Conservation (phyloP, 2,888 invertebrate species). For the Hirudinaria manillensis region DNA sequence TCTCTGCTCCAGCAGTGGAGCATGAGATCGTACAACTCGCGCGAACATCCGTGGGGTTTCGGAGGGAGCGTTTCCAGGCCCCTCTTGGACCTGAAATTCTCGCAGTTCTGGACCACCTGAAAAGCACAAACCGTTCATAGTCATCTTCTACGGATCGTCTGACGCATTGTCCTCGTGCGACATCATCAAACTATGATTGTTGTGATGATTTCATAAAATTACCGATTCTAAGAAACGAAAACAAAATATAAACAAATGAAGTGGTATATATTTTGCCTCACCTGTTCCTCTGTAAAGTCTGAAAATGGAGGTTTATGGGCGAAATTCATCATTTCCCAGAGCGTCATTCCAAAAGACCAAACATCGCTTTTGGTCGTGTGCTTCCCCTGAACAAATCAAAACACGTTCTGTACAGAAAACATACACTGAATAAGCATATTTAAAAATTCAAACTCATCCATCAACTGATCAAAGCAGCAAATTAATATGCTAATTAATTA, state of each 20-base stretch:
- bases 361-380: constrained; percentile 81
- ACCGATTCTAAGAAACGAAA: background rate
- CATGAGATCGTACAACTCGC: constrained; percentile 84
- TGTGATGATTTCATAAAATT: background rate
- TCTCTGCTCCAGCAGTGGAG: constrained; percentile 82
- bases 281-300: constrained; percentile 64
- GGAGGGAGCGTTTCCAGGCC: constrained; percentile 58
- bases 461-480: no score
- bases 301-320: constrained; percentile 73
- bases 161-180: no score
- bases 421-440: background rate
- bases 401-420: background rate
- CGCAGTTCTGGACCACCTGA: constrained; percentile 74
- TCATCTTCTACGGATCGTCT: no score
- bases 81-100: constrained; percentile 66
- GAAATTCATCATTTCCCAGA: constrained; percentile 77
- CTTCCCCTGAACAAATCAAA: constrained; percentile 62
- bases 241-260: background rate
- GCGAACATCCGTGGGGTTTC: constrained; percentile 71
- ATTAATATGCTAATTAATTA: no score
- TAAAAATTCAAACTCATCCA: background rate
- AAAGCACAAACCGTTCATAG: background rate
- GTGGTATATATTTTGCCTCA: background rate
- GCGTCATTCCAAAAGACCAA: constrained; percentile 80
- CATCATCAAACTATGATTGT: no score